phyloP scores from a whole-genome alignment of 1,140 invertebrate species.

The Eriocheir sinensis region DNA sequence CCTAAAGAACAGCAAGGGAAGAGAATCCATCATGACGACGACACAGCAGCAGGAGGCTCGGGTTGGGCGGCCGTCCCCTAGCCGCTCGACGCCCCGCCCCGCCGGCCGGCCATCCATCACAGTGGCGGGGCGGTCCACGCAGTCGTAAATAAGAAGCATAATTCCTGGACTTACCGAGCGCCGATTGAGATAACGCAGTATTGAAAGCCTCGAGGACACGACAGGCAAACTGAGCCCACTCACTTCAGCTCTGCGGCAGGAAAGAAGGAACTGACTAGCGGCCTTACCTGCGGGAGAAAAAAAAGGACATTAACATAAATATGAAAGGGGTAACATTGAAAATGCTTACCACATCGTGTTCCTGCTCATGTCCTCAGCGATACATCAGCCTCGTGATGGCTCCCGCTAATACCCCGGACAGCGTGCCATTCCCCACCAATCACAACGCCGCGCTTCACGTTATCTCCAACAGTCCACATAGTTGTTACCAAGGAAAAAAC shows the following conservation, averaged over 20 bases:
- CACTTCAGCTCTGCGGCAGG: not conserved
- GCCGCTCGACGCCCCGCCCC: not conserved
- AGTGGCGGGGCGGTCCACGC: not conserved
- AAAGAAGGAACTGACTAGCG: not conserved
- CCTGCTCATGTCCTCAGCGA: constrained; percentile 18
- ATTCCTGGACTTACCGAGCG: not conserved
- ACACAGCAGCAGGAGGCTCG: not conserved
- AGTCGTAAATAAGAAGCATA: not conserved
- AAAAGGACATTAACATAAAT: constrained; percentile 4
- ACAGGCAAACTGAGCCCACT: not conserved
- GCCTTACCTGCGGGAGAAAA: not conserved
- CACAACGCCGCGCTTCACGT: not conserved
- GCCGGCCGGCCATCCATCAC: not conserved
- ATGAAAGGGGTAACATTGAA: not conserved
- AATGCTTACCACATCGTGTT: constrained; percentile 12
- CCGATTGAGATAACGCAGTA: not conserved
- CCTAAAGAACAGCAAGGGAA: too few relatives aligned
- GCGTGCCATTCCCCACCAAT: not conserved
- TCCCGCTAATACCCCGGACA: constrained; percentile 6
- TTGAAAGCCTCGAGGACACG: not conserved
- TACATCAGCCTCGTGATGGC: not conserved
- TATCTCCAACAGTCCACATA: not conserved
- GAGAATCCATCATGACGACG: not conserved
- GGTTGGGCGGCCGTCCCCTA: not conserved
- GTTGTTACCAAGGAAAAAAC: not conserved